Percentiles rank a stretch among this genome's conserved stretches.
These are phyloP conservation scores for Idris sp. DNA, from an alignment of 1,140 invertebrate species.

Conservation along the genomic window DNA sequence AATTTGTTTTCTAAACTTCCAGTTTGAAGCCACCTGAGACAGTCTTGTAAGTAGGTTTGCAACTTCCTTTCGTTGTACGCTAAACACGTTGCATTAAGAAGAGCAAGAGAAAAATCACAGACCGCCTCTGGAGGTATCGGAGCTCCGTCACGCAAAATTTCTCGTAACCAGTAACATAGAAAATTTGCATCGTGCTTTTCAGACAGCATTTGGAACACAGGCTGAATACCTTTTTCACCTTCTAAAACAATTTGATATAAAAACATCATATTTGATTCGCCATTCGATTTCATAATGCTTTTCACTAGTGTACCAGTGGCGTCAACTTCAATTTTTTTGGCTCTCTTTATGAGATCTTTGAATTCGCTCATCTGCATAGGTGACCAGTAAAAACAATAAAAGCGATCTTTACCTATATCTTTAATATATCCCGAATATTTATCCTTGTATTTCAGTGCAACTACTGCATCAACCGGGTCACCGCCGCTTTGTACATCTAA, in stretches of 20 bases:
- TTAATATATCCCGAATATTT: constrained; percentile 32
- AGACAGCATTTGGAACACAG: not conserved
- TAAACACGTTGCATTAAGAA: constrained; percentile 3
- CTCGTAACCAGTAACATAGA: not conserved
- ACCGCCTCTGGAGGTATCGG: constrained; percentile 1
- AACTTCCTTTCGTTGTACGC: constrained; percentile 6
- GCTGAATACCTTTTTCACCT: not conserved
- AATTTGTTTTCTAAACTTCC: not conserved
- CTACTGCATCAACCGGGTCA: constrained; percentile 21
- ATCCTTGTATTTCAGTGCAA: constrained; percentile 35
- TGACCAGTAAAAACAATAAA: constrained; percentile 43
- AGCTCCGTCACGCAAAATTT: not conserved
- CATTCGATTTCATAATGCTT: constrained; percentile 13
- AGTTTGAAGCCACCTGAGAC: not conserved
- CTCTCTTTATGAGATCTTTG: constrained; percentile 31
- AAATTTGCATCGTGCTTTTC: not conserved
- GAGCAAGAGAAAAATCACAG: constrained; percentile 18
- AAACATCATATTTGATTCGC: constrained; percentile 20
- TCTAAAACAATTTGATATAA: constrained; percentile 32
- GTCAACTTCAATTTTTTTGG: constrained; percentile 34
- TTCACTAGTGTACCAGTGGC: constrained; percentile 22
- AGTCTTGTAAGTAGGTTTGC: constrained; percentile 7
- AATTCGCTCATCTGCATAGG: constrained; percentile 30
- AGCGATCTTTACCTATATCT: constrained; percentile 22
- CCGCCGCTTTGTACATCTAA: not conserved